Evolutionary conservation across 2,888 invertebrate genomes (phyloP).

Genomic region (Ennomos quercinarius): DNA sequence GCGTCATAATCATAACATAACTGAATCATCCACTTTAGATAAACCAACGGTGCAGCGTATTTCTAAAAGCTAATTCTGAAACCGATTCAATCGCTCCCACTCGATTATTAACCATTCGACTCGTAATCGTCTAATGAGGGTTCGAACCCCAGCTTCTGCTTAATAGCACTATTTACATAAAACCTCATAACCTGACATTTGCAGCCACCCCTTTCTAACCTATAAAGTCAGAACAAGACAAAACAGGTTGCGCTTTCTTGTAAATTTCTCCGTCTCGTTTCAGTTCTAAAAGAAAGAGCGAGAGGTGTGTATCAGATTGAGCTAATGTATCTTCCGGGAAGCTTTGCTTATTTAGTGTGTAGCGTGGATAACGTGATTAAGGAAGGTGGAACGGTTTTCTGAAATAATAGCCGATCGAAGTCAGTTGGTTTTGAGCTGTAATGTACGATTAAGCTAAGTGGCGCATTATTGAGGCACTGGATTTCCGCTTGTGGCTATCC

Average conservation of each 20-base stretch:
- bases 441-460: slow-evolving; percentile 2
- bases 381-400: slow-evolving; percentile 8
- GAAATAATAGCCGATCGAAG: slow-evolving; percentile 14
- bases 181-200: slow-evolving; percentile 29
- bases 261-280: slow-evolving; percentile 7
- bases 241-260: background rate
- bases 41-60: background rate
- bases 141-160: slow-evolving; percentile 34
- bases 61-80: slow-evolving; percentile 25
- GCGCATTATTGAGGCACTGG: background rate
- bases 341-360: slow-evolving; percentile 26
- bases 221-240: slow-evolving; percentile 2
- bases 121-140: slow-evolving; percentile 43
- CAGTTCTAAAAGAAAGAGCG: background rate
- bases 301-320: slow-evolving; percentile 4
- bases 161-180: slow-evolving; percentile 42
- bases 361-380: slow-evolving; percentile 21
- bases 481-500: too few relatives aligned
- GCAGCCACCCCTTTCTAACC: slow-evolving; percentile 11
- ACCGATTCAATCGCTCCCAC: slow-evolving; percentile 36
- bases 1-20: too few relatives aligned
- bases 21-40: too few relatives aligned
- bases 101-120: slow-evolving; percentile 41
- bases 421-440: slow-evolving; percentile 1
- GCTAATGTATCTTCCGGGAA: slow-evolving; percentile 16